Percentiles rank a stretch among this genome's conserved stretches.
Conservation (phyloP, 2,113 vertebrate species). For the Pteropus alecto region DNA sequence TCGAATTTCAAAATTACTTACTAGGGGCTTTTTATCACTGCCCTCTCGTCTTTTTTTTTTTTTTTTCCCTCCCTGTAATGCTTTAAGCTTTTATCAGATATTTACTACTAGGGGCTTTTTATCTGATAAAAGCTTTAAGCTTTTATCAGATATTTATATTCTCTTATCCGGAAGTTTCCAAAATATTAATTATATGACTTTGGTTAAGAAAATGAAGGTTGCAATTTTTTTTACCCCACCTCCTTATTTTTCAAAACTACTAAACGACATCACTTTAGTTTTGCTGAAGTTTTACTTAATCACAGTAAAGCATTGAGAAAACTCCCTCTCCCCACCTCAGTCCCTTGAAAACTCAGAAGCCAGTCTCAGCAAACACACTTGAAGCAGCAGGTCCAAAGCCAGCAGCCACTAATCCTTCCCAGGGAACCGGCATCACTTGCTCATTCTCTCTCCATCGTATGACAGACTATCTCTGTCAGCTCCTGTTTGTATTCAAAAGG, state of each 20-base stretch:
- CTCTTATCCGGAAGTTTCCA: not conserved
- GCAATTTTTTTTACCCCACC: not conserved
- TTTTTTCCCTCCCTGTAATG: too few relatives aligned
- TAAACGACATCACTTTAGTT: rapidly evolving
- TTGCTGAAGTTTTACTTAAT: not conserved
- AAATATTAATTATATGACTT: not conserved
- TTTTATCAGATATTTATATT: not conserved
- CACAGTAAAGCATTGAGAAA: not conserved
- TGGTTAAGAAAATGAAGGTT: not conserved
- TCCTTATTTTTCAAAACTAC: not conserved
- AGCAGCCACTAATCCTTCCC: not conserved
- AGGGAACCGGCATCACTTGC: not conserved
- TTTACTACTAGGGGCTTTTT: too few relatives aligned
- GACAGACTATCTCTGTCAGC: conserved; percentile 30
- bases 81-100: not conserved
- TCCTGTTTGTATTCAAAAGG: conserved; percentile 68
- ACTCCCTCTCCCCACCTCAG: too few relatives aligned
- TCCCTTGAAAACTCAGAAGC: not conserved
- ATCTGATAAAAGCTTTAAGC: too few relatives aligned
- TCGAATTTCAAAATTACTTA: not conserved
- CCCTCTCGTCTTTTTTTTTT: too few relatives aligned
- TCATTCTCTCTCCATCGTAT: conserved; percentile 29
- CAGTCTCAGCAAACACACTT: conserved; percentile 5
- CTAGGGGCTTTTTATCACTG: not conserved
- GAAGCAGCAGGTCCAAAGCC: not conserved